These are phyloP conservation scores for Zeugodacus cucurbitae DNA, from an alignment of 1,140 invertebrate species.

Conservation along the genomic window DNA sequence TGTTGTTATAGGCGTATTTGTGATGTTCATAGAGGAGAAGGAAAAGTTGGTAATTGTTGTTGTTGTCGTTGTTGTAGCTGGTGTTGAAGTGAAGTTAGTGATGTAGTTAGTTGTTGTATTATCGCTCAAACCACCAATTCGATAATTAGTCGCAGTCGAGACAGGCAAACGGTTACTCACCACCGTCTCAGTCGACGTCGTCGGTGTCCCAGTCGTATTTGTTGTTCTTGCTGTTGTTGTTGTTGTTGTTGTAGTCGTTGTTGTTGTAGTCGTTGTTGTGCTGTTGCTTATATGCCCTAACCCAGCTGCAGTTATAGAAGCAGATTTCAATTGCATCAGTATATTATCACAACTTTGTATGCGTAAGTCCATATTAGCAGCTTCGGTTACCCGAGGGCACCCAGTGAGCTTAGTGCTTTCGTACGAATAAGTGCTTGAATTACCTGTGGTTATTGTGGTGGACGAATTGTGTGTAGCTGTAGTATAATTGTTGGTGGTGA, in stretches of 20 bases:
- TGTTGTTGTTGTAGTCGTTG: conserved; percentile 9
- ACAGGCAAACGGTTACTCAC: not conserved
- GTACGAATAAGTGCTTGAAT: conserved; percentile 25
- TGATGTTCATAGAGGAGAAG: not conserved
- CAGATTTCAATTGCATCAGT: conserved; percentile 44
- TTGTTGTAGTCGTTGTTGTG: conserved; percentile 9
- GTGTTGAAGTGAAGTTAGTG: not conserved
- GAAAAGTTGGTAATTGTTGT: not conserved
- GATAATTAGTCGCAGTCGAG: not conserved
- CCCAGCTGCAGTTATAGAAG: conserved; percentile 40
- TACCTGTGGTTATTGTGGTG: conserved; percentile 23
- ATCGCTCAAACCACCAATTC: not conserved
- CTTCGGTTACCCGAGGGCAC: not conserved
- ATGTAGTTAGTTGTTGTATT: not conserved
- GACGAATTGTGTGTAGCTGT: conserved; percentile 9
- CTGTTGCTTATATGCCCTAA: not conserved
- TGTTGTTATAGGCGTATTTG: not conserved
- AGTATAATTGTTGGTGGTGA: conserved; percentile 19
- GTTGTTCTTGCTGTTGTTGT: not conserved
- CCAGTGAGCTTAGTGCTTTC: not conserved
- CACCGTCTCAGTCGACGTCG: not conserved
- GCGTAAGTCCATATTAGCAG: conserved; percentile 48
- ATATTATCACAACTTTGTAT: conserved; percentile 49
- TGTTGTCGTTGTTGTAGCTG: not conserved
- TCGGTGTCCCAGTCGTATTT: not conserved